Evolutionary conservation across 92 coral and sea anemone species (phyloP), one percentile per base, ranked within the genome.

Genomic region (Diadumene lineata): DNA sequence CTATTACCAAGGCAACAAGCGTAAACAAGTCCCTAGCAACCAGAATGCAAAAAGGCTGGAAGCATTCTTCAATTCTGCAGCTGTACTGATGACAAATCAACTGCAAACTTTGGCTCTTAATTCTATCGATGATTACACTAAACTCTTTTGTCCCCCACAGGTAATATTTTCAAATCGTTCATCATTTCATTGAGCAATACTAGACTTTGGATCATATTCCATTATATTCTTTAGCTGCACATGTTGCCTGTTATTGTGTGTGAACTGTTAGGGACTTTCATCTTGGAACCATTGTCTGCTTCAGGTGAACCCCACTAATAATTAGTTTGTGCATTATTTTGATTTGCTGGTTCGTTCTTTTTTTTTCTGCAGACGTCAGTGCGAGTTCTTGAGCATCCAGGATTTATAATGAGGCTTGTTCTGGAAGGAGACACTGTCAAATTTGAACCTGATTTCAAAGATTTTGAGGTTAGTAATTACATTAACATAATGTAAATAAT

Each of bases 1-100:
- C 55, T 96, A 96, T 78, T 96, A 96, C 74, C 99, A 96, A 92
- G 99, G 99, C 31, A 96, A 96, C 87, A 96, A 96, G 68, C 99
- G 99, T 30, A 96, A 96, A 75, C 97, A 92, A 64, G 97, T 96
- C 7, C 99, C 99, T 33, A 96, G 99, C 79, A 96, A 96, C 70
- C 99, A 96, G 79, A 96, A 92, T 75, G 92, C 99, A 57, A 93
- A 88, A 30, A 79, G 99, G 69, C 81, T 96, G 25, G 97, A 96
- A 66, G 93, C 99, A 64, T 96, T 96, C 78, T 96, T 96, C 78
- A 92, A 82, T 76, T 96, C 99, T 74, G 99, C 97, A 11, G 92
- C 99, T 60, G 99, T 96, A 1, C 70, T 96, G 72, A 96, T 96
- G 99, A 96, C 99, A 33, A 96, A 92, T 78, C 93, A 96, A 71